A percentile compares a stretch with the other conserved stretches of the same genome.
Conservation (phyloP, 1,140 invertebrate species). For the Pachypsylla venusta region DNA sequence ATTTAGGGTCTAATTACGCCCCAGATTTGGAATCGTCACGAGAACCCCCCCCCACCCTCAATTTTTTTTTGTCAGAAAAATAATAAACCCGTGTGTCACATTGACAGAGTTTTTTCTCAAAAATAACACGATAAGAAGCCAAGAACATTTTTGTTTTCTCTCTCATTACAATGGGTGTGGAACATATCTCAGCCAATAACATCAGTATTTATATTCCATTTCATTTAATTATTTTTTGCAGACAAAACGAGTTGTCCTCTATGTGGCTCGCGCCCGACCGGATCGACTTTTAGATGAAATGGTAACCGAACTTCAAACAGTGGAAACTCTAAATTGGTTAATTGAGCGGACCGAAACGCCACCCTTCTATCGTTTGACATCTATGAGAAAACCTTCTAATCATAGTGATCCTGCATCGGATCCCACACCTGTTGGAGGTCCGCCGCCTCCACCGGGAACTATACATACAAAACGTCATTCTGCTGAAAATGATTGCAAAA, state of each 20-base stretch:
- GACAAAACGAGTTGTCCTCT: conserved; percentile 89
- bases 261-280: conserved; percentile 74
- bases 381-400: conserved; percentile 73
- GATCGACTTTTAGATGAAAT: conserved; percentile 89
- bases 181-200: no score
- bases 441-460: conserved; percentile 42
- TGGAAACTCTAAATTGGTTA: conserved; percentile 85
- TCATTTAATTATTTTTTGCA: conserved; percentile 31
- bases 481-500: conserved; percentile 13
- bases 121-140: no score
- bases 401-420: conserved; percentile 46
- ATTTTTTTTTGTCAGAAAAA: no score
- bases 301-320: conserved; percentile 90
- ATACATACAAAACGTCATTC: conserved; percentile 90
- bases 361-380: conserved; percentile 87
- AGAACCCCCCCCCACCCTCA: no score
- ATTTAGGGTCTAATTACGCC: no score
- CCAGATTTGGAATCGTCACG: no score
- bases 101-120: no score
- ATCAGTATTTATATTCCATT: no score
- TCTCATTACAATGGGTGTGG: no score
- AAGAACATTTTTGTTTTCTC: no score
- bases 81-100: no score
- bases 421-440: conserved; percentile 22
- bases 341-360: conserved; percentile 94